phyloP scores from a whole-genome alignment of 2,888 invertebrate species.

The Cheilosia vulpina region DNA sequence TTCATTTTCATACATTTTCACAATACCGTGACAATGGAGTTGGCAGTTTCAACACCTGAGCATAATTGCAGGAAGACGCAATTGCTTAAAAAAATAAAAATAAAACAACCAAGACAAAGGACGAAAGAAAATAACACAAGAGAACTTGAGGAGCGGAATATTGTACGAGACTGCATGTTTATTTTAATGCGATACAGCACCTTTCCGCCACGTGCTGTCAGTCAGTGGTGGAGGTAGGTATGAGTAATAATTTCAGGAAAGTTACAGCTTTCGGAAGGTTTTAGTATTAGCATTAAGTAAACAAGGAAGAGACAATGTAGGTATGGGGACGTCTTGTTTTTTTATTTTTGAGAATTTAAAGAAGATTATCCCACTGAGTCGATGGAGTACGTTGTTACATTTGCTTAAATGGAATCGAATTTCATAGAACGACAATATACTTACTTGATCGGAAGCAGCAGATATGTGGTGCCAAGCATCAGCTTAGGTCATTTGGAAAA shows the following conservation, averaged over 20 bases:
- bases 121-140: neutral
- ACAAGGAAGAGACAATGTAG: conserved; percentile 13
- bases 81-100: conserved; percentile 35
- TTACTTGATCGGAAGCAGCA: no score
- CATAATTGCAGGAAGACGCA: conserved; percentile 60
- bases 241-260: conserved; percentile 25
- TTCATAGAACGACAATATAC: no score
- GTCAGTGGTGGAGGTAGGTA: neutral
- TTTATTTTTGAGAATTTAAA: neutral
- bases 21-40: conserved; percentile 60
- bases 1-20: conserved; percentile 58
- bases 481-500: no score
- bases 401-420: no score
- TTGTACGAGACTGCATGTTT: conserved; percentile 24
- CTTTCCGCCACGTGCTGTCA: neutral
- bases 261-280: conserved; percentile 17
- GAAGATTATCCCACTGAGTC: no score
- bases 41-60: conserved; percentile 70
- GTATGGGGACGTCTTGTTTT: neutral
- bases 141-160: conserved; percentile 6
- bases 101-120: conserved; percentile 7
- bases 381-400: no score
- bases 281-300: conserved; percentile 11
- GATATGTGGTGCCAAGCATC: no score
- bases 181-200: conserved; percentile 11